phyloP scores from a whole-genome alignment of 2,113 vertebrate genomes.

The Scytalopus superciliaris region DNA sequence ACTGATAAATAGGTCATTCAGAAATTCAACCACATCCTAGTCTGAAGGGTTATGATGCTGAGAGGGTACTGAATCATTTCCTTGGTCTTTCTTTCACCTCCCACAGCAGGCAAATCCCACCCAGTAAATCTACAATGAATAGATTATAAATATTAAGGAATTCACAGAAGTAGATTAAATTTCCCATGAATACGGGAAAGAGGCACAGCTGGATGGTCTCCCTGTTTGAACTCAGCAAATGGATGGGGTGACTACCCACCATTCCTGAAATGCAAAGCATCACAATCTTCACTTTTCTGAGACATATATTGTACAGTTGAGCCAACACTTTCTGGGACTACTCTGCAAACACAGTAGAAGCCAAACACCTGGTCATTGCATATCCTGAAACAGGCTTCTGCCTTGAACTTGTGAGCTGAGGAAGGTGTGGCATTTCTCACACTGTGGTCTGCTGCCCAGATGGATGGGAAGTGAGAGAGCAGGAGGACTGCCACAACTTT shows the following conservation, averaged over 20 bases:
- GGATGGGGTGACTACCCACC: neutral
- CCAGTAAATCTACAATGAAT: conserved; percentile 30
- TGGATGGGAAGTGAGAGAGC: neutral
- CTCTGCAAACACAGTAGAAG: neutral
- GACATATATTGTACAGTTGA: neutral
- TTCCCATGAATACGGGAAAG: neutral
- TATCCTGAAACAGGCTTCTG: neutral
- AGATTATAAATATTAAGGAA: conserved; percentile 39
- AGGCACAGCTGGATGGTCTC: neutral
- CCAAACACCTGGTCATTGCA: neutral
- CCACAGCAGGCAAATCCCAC: conserved; percentile 23
- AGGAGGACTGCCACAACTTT: neutral
- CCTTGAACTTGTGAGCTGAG: neutral
- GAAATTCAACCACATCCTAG: conserved; percentile 52
- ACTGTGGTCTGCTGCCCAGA: no score
- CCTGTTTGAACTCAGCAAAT: neutral
- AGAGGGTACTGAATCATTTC: conserved; percentile 21
- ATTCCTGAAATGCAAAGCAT: neutral
- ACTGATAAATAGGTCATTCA: conserved; percentile 47
- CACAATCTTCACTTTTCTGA: neutral
- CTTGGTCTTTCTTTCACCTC: conserved; percentile 36
- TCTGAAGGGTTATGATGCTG: conserved; percentile 44
- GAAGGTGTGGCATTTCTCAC: neutral
- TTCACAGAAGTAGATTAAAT: neutral
- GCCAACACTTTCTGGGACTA: neutral